Evolutionary conservation across 2,797 vertebrate species (phyloP).

Genomic region (Octomys mimax): DNA sequence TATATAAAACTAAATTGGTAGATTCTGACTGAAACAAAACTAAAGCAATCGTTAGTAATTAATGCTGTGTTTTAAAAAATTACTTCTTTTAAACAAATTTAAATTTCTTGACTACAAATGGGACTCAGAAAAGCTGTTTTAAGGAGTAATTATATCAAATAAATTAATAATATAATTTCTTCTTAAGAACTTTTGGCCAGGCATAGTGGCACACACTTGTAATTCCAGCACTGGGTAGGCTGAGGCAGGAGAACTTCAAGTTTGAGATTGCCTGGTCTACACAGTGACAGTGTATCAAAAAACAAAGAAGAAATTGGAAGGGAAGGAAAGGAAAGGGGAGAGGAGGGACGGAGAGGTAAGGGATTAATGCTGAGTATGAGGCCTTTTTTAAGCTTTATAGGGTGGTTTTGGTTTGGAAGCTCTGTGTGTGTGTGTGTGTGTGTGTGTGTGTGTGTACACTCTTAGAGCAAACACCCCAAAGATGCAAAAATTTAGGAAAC

Average conservation of each 20-base stretch:
- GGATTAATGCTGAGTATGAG: background rate
- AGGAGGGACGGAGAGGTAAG: background rate
- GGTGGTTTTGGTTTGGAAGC: background rate
- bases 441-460: background rate
- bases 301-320: background rate
- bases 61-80: background rate
- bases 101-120: background rate
- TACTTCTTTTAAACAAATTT: conserved; percentile 11
- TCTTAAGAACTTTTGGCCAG: background rate
- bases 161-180: no score
- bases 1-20: conserved; percentile 33
- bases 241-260: background rate
- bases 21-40: conserved; percentile 27
- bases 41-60: background rate
- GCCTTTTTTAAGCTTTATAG: background rate
- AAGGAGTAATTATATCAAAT: background rate
- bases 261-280: background rate
- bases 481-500: background rate
- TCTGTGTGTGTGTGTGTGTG: background rate
- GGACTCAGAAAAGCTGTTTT: conserved; percentile 29
- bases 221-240: background rate
- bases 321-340: background rate
- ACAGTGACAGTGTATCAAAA: background rate
- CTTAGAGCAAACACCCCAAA: background rate
- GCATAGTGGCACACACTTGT: no score